Evolutionary conservation across 2,888 invertebrate genomes (phyloP).

Genomic region (Megastigmus dorsalis): DNA sequence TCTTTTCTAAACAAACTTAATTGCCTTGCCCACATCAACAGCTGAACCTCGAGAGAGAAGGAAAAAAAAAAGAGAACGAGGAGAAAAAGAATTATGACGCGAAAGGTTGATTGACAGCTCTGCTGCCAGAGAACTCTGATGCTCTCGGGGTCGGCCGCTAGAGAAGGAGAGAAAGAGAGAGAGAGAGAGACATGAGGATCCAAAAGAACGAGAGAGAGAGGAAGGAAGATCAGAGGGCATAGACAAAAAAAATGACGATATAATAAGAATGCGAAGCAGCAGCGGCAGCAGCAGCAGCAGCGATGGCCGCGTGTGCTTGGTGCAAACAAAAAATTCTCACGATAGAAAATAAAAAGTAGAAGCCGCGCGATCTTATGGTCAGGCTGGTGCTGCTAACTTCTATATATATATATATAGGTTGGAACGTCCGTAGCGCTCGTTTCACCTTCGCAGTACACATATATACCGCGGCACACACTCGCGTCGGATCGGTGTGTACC

Average conservation of each 20-base stretch:
- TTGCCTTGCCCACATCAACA: constrained; percentile 30
- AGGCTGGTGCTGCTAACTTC: not conserved
- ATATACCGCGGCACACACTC: too few species aligned
- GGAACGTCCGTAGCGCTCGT: not conserved
- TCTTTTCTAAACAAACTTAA: constrained; percentile 43
- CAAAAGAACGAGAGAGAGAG: not conserved
- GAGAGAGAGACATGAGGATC: too few species aligned
- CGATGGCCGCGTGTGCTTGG: not conserved
- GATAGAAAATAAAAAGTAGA: constrained; percentile 27
- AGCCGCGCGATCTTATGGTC: too few species aligned
- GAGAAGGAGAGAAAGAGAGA: not conserved
- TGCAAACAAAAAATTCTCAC: constrained; percentile 45
- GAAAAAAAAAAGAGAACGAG: not conserved
- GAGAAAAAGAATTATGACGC: constrained; percentile 15
- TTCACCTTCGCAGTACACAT: not conserved
- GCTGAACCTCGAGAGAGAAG: too few species aligned
- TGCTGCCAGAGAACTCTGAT: too few species aligned
- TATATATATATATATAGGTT: not conserved
- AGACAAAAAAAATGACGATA: constrained; percentile 29
- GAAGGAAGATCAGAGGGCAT: too few species aligned
- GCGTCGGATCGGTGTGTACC: too few species aligned
- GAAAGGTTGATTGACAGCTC: constrained; percentile 41
- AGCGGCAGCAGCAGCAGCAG: too few species aligned
- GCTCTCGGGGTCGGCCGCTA: not conserved
- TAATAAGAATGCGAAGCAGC: too few species aligned